These are phyloP conservation scores for Papilio demoleus DNA, from an alignment of 2,888 invertebrate species.

Conservation along the genomic window DNA sequence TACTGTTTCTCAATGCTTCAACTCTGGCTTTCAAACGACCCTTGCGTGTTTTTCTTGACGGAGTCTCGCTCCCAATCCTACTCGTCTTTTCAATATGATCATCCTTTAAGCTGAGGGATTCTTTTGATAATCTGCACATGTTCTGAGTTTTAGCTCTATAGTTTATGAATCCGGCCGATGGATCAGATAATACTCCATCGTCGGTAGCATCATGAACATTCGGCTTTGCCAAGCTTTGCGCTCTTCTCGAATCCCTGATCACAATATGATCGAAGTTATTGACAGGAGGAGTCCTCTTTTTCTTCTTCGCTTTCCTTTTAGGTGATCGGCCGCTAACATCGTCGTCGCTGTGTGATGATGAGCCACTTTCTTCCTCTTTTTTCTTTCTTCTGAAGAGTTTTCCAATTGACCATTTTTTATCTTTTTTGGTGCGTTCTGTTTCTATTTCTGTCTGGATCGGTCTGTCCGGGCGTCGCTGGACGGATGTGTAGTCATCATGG, in stretches of 20 bases:
- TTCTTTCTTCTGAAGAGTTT: slow-evolving; percentile 90
- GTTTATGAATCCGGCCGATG: slow-evolving; percentile 79
- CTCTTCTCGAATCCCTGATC: slow-evolving; percentile 78
- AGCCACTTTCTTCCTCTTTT: slow-evolving; percentile 85
- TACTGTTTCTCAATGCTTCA: slow-evolving; percentile 85
- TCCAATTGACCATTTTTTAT: slow-evolving; percentile 92
- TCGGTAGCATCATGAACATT: slow-evolving; percentile 70
- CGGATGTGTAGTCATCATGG: slow-evolving; percentile 72
- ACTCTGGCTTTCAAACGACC: slow-evolving; percentile 86
- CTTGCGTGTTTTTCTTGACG: slow-evolving; percentile 81
- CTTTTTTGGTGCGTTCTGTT: slow-evolving; percentile 78
- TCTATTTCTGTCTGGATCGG: slow-evolving; percentile 65
- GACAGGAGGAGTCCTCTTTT: slow-evolving; percentile 79
- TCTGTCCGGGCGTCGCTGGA: slow-evolving; percentile 68
- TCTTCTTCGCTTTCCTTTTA: slow-evolving; percentile 75
- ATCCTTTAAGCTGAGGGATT: slow-evolving; percentile 70
- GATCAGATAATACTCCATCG: slow-evolving; percentile 84
- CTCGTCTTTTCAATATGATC: slow-evolving; percentile 69
- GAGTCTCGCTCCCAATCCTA: slow-evolving; percentile 78
- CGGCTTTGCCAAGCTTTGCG: slow-evolving; percentile 77
- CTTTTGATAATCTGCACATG: slow-evolving; percentile 67
- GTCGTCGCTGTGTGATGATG: slow-evolving; percentile 81
- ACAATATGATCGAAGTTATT: slow-evolving; percentile 88
- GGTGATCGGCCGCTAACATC: slow-evolving; percentile 72
- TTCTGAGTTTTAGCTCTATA: slow-evolving; percentile 72